phyloP scores from a whole-genome alignment of 1,140 invertebrate genomes.

The Magallana ariakensis region DNA sequence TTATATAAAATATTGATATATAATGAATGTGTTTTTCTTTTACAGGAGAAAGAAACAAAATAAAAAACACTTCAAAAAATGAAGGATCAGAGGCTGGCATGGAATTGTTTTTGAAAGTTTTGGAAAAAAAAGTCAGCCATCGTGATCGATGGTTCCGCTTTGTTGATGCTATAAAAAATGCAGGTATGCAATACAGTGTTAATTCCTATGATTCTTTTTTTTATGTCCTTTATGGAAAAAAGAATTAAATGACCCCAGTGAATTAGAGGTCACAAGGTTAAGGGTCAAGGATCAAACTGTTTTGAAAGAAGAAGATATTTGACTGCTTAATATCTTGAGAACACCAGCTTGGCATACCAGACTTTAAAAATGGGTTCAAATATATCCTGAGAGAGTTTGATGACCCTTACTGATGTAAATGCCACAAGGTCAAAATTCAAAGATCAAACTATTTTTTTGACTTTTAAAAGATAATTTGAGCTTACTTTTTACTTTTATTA shows the following conservation, averaged over 20 bases:
- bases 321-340: background rate
- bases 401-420: too few species aligned
- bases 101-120: background rate
- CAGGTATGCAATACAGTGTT: background rate
- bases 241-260: background rate
- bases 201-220: background rate
- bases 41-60: background rate
- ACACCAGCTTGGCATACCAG: background rate
- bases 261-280: background rate
- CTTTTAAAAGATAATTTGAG: too few species aligned
- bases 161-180: background rate
- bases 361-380: background rate
- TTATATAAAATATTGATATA: background rate
- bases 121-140: background rate
- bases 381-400: too few species aligned
- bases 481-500: too few species aligned
- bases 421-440: too few species aligned
- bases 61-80: background rate
- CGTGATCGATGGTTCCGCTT: conserved; percentile 3
- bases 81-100: background rate
- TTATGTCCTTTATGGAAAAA: background rate
- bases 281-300: background rate
- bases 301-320: background rate
- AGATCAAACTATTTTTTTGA: too few species aligned
- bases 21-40: background rate